Percentiles rank a stretch among this genome's conserved stretches.
phyloP scores from a whole-genome alignment of 2,113 vertebrate genomes.

The Larimichthys crocea region DNA sequence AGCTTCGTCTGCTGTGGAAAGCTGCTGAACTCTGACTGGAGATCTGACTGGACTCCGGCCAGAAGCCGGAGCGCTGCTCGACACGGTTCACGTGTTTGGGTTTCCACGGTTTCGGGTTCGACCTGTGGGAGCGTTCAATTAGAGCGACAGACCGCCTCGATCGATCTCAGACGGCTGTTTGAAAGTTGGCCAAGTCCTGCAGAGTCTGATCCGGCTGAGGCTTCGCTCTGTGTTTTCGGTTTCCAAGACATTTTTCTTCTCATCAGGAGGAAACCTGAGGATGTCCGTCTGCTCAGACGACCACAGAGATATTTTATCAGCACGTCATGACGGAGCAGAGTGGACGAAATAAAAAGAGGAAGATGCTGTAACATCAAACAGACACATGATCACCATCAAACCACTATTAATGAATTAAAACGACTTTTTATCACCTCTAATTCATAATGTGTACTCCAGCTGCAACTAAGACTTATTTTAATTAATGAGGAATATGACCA shows the following conservation, averaged over 20 bases:
- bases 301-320: slow-evolving; percentile 36
- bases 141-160: slow-evolving; percentile 42
- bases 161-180: slow-evolving; percentile 49
- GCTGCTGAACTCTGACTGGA: neutral
- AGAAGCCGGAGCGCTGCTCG: neutral
- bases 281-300: slow-evolving; percentile 8
- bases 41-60: slow-evolving; percentile 43
- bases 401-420: too few species aligned
- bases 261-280: slow-evolving; percentile 40
- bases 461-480: too few species aligned
- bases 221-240: slow-evolving; percentile 10
- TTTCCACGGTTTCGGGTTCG: slow-evolving; percentile 35
- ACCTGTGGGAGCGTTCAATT: slow-evolving; percentile 58
- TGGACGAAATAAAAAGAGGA: neutral
- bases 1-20: slow-evolving; percentile 3
- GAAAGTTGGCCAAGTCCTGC: slow-evolving; percentile 46
- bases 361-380: too few species aligned
- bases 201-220: slow-evolving; percentile 26
- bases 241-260: slow-evolving; percentile 18
- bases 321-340: slow-evolving; percentile 8
- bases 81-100: slow-evolving; percentile 34
- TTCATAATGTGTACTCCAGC: too few species aligned
- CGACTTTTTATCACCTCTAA: too few species aligned
- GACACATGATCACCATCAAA: too few species aligned
- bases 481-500: too few species aligned